Conservation (phyloP, 2,797 vertebrate species). For the Eulemur rubriventer region DNA sequence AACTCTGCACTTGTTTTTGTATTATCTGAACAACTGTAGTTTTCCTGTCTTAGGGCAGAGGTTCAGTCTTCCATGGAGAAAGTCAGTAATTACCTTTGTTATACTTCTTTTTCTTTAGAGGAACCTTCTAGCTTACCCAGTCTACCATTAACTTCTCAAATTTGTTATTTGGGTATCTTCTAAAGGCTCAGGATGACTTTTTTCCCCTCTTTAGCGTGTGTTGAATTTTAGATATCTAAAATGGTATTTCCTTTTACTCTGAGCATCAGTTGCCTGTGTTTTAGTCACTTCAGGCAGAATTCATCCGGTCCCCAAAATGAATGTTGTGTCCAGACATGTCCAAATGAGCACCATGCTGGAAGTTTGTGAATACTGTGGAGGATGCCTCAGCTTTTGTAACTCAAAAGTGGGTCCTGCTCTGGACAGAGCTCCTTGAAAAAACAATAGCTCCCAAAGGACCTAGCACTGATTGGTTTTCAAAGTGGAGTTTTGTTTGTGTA, state of each 20-base stretch:
- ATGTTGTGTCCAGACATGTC: not conserved
- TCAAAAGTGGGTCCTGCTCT: not conserved
- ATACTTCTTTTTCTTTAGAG: not conserved
- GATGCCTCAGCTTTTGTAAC: not conserved
- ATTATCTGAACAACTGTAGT: not conserved
- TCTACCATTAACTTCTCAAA: not conserved
- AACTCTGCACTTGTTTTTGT: not conserved
- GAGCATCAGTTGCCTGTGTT: not conserved
- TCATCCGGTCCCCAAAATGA: not conserved
- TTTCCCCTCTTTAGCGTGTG: not conserved
- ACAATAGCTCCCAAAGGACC: not conserved
- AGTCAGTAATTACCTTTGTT: not conserved
- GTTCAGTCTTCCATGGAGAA: not conserved
- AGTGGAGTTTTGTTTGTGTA: conserved; percentile 7
- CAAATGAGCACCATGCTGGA: not conserved
- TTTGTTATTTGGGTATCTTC: not conserved
- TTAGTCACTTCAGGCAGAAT: not conserved
- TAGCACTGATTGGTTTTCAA: not conserved
- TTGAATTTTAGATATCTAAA: not conserved
- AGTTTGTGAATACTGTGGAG: not conserved
- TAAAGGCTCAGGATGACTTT: conserved; percentile 20
- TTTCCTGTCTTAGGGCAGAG: not conserved
- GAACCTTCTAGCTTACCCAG: not conserved
- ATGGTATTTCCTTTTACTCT: not conserved
- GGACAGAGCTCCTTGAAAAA: not conserved